Conservation (phyloP, 1,140 invertebrate species). For the silkworm (Bombyx mori) region ASM3026992v2 NC_085129.1:11119501-11120000, state of each 20-base stretch:
- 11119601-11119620: background rate
- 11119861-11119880: slow-evolving; percentile 36
- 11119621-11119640: background rate
- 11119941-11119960: slow-evolving; percentile 27
- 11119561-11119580: slow-evolving; percentile 12
- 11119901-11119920: slow-evolving; percentile 33
- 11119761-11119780: slow-evolving; percentile 47
- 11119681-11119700: slow-evolving; percentile 17
- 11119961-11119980: background rate
- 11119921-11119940: slow-evolving; percentile 41
- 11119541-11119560: slow-evolving; percentile 6
- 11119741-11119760: slow-evolving; percentile 34
- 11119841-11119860: slow-evolving; percentile 40
- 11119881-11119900: slow-evolving; percentile 35
- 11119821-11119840: slow-evolving; percentile 42
- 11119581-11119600: slow-evolving; percentile 6
- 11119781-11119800: slow-evolving; percentile 38
- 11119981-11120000: background rate
- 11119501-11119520: background rate
- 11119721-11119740: slow-evolving; percentile 29
- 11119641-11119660: background rate
- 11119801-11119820: slow-evolving; percentile 28
- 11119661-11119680: slow-evolving; percentile 19
- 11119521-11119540: background rate
- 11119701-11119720: slow-evolving; percentile 19